Evolutionary conservation across 2,113 vertebrate genomes (phyloP), one percentile per base, ranked within the genome.

Genomic region (Mobula birostris): DNA sequence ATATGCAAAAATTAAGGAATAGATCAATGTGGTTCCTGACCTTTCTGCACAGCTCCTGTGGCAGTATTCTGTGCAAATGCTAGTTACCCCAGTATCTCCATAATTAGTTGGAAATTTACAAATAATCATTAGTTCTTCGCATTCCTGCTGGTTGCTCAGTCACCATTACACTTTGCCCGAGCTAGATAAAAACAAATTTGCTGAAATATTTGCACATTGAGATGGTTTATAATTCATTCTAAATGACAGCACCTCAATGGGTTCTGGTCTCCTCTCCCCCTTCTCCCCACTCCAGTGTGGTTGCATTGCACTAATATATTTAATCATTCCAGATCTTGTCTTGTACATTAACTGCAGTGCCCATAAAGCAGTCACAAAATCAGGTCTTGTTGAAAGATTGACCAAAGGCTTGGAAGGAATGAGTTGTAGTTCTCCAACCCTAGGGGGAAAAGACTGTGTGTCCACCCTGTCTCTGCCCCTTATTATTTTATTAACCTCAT

Each of bases 221-320:
- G 63, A 19, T 56, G n/a, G 70, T 74, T 21, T 74, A 5, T 36
- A 93, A n/a, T 93, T 93, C 11, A 91, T 29, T 63, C n/a, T 36
- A 91, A 91, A 32, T 40, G 19, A 68, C 4, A 36, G 70, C 36
- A 74, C 36, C 24, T 93, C 17, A 72, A 21, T 56, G 36, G 19
- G 70, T 48, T 56, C 77, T 56, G 78, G 83, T 95, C 96, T 96
- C 95, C 91, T 29, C 94, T 58, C 61, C 58, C 58, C 56, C 12
- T 56, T 27, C 40, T 66, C 80, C 72, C n/a, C 80, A 32, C 79
- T 29, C 48, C 76, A 9, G 21, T 93, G 63, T 74, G 21, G 66
- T 21, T 27, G 9, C 48, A 24, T 74, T 72, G 70, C 91, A 93
- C 91, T 93, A 29, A 72, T 76, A 15, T 93, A 90, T 90, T 90